Evolutionary conservation across 1,140 invertebrate genomes (phyloP).

Genomic region (Meloidogyne floridensis): DNA sequence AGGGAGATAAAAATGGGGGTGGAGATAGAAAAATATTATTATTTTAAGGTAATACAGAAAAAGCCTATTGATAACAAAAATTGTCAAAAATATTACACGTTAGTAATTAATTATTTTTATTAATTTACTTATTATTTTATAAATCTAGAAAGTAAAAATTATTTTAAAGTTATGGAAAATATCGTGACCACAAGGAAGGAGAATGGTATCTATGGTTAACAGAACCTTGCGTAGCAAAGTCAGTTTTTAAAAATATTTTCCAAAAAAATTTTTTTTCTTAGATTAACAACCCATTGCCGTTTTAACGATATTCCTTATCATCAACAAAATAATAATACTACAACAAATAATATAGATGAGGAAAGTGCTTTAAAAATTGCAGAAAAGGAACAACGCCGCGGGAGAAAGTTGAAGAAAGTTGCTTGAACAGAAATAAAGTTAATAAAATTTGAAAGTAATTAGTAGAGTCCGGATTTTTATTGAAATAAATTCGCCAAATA

Average conservation of each 20-base stretch:
- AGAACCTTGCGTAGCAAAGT: constrained; percentile 51
- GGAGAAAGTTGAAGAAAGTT: not conserved
- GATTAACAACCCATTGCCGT: constrained; percentile 59
- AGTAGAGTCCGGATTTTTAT: too few species aligned
- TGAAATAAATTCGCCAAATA: too few species aligned
- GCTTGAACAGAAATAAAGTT: not conserved
- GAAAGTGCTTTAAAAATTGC: not conserved
- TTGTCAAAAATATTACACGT: constrained; percentile 61
- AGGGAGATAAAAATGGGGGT: too few species aligned
- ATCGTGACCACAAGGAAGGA: constrained; percentile 50
- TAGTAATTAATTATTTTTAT: not conserved
- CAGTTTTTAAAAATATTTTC: not conserved
- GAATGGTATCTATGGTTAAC: constrained; percentile 63
- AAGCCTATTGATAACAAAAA: constrained; percentile 53
- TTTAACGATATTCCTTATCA: constrained; percentile 58
- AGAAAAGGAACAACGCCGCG: not conserved
- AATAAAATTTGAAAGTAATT: too few species aligned
- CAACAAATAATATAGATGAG: constrained; percentile 14
- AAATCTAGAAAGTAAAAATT: too few species aligned
- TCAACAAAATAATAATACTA: constrained; percentile 22
- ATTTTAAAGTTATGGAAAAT: constrained; percentile 51
- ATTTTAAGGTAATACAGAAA: constrained; percentile 53
- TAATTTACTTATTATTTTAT: too few species aligned
- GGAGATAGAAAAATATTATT: not conserved
- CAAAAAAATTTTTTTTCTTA: constrained; percentile 30